These are phyloP conservation scores for Polietes domitor DNA, from an alignment of 2,888 invertebrate genomes.

Conservation along the genomic window DNA sequence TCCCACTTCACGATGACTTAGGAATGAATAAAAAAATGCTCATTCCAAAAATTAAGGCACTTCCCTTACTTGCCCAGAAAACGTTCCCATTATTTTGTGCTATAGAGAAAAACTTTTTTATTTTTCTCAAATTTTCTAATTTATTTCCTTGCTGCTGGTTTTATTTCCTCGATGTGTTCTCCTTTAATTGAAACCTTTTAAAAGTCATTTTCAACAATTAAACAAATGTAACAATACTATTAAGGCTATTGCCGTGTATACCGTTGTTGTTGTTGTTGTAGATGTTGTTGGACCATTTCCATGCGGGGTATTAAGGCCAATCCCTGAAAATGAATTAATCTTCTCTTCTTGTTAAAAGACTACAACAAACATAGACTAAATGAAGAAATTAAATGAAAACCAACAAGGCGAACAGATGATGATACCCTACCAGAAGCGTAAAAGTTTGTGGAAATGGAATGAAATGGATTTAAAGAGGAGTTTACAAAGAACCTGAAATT, in stretches of 20 bases:
- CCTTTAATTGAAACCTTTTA: conserved; percentile 63
- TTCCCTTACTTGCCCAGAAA: conserved; percentile 14
- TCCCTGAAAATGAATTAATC: conserved; percentile 66
- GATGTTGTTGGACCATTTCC: background rate
- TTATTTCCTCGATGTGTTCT: conserved; percentile 39
- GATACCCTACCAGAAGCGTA: background rate
- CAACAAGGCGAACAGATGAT: background rate
- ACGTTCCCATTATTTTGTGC: conserved; percentile 52
- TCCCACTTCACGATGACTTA: no score
- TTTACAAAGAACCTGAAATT: no score
- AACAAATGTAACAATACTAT: conserved; percentile 66
- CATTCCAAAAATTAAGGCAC: no score
- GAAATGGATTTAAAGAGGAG: no score
- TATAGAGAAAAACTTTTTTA: background rate
- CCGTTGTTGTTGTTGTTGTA: no score
- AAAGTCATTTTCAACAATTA: conserved; percentile 59
- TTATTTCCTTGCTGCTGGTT: conserved; percentile 47
- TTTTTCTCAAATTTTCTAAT: conserved; percentile 48
- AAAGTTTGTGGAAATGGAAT: no score
- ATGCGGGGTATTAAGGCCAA: conserved; percentile 53
- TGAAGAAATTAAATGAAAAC: background rate
- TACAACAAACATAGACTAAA: conserved; percentile 41
- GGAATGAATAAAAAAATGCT: no score
- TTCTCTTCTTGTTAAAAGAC: conserved; percentile 63
- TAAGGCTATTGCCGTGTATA: conserved; percentile 47